Base-by-base conservation (phyloP, 2,113 vertebrate genomes). In the Sakesphorus luctuosus region DNA sequence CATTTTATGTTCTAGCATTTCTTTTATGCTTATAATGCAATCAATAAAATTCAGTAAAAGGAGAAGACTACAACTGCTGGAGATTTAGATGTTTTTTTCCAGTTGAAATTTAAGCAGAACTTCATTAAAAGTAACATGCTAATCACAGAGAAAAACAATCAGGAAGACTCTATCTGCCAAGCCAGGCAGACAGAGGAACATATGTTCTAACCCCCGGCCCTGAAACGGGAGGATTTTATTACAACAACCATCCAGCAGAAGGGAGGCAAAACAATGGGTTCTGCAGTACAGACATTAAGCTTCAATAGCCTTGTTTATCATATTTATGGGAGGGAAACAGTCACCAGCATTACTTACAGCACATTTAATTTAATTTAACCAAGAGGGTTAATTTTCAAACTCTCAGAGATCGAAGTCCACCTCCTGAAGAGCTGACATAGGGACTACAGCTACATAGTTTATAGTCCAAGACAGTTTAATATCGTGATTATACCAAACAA, bases 371-470 rank as follows among this genome's bases (percentile, higher is more conserved):
- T 36, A 59, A 35, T 35, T 59, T 59, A 59, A 56, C 7, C 16
- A 82, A 75, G 7, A 8, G 20, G 9, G 10, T 59, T 62, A 43
- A 50, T 58, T 81, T 73, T 71, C 53, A 55, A 91, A 81, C 33
- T 80, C 28, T 18, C 16, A 9, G 28, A 80, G 43, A 81, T 11
- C 18, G 2, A 83, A 80, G 50, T 28, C 68, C 38, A 67, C 9
- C 35, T 74, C 18, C 56, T 35, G 38, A 81, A 89, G 9, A 83
- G 28, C 23, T 80, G 55, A 86, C 28, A 40, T 7, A 21, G n/a
- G 13, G 21, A 85, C 10, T 10, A 67, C 40, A 49, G 26, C 0
- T 0, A 59, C 12, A 36, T 0, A 0, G 17, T 4, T 44, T 33
- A 78, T 7, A 76, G 44, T 5, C 7, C 58, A 69, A 28, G 20